Percentiles rank a stretch among this genome's conserved stretches.
Evolutionary conservation across 2,888 invertebrate genomes (phyloP).

Genomic region (Plemyria rubiginata): DNA sequence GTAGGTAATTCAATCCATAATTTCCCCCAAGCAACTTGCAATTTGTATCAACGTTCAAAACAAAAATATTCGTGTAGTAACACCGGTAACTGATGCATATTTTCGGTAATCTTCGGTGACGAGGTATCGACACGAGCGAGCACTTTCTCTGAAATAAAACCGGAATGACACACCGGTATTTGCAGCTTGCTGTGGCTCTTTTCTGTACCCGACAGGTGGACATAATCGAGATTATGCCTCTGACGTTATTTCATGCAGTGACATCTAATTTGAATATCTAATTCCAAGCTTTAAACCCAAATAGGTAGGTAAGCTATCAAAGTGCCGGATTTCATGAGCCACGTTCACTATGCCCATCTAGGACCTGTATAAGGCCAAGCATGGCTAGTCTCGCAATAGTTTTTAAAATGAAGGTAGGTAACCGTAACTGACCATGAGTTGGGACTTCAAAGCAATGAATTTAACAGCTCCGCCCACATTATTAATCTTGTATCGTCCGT

Average conservation of each 20-base stretch:
- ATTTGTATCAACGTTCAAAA: slow-evolving; percentile 17
- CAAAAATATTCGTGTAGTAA: slow-evolving; percentile 10
- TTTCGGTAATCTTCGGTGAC: slow-evolving; percentile 37
- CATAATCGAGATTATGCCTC: no score
- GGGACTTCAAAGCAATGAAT: slow-evolving; percentile 5
- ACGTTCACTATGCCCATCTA: background rate
- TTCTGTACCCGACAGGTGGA: background rate
- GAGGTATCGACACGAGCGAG: slow-evolving; percentile 36
- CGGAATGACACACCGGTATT: slow-evolving; percentile 37
- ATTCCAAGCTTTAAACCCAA: no score
- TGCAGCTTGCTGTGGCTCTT: slow-evolving; percentile 10
- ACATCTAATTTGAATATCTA: no score
- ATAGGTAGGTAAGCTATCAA: background rate
- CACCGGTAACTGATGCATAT: slow-evolving; percentile 29
- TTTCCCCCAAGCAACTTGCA: background rate
- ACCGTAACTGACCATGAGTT: slow-evolving; percentile 4
- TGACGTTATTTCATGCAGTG: no score
- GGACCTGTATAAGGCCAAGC: no score
- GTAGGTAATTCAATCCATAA: background rate
- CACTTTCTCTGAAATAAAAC: slow-evolving; percentile 50
- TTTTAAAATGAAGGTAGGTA: no score
- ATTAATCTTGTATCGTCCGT: slow-evolving; percentile 6
- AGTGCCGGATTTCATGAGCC: background rate
- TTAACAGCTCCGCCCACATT: slow-evolving; percentile 5
- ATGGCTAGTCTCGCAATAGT: no score